Evolutionary conservation across 2,113 vertebrate species (phyloP).

Genomic region (Myiopsitta monachus): DNA sequence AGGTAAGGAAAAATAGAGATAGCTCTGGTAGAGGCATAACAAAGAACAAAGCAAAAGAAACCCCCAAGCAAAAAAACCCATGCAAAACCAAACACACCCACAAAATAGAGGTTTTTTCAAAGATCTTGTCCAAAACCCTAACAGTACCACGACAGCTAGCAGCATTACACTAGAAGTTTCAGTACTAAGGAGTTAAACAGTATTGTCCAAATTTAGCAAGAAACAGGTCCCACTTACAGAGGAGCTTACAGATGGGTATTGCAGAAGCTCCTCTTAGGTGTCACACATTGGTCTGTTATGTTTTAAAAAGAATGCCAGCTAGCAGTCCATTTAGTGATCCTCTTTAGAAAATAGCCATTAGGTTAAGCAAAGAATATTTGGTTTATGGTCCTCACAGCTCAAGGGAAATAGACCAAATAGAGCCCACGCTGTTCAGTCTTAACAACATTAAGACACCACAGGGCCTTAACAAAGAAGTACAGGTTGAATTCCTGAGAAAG

Average conservation of each 20-base stretch:
- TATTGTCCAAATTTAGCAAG: background rate
- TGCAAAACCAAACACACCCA: rapidly evolving
- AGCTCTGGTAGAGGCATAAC: background rate
- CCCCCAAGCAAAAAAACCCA: rapidly evolving
- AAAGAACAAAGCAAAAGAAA: background rate
- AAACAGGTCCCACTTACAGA: background rate
- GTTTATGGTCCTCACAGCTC: background rate
- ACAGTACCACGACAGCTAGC: background rate
- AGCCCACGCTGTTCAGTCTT: background rate
- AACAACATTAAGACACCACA: background rate
- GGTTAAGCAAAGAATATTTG: background rate
- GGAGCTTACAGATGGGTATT: background rate
- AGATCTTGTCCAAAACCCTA: background rate
- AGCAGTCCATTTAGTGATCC: background rate
- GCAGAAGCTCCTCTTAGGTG: background rate
- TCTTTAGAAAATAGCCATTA: background rate
- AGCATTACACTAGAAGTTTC: background rate
- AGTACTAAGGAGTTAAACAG: background rate
- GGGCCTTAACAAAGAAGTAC: background rate
- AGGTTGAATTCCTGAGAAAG: background rate
- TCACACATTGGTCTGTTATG: background rate
- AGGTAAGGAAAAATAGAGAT: background rate
- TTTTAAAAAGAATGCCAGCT: background rate
- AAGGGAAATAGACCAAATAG: background rate
- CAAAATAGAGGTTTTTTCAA: background rate